phyloP scores from a whole-genome alignment of 2,888 invertebrate genomes.

The Monopis laevigella region DNA sequence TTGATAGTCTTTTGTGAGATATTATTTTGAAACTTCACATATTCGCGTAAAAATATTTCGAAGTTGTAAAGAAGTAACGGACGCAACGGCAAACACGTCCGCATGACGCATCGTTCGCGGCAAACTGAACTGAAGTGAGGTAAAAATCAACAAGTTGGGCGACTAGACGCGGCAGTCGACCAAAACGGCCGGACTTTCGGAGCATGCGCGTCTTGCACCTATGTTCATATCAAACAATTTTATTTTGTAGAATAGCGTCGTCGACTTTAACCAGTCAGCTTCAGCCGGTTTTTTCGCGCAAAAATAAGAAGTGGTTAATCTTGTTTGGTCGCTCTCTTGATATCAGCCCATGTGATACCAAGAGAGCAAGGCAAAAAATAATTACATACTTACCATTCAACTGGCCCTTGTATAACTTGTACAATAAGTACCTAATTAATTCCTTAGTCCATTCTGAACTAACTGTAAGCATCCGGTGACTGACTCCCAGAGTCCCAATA shows the following conservation, averaged over 20 bases:
- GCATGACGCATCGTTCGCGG: constrained; percentile 54
- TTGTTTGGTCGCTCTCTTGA: neutral
- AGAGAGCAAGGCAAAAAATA: too few relatives aligned
- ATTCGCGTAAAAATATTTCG: constrained; percentile 59
- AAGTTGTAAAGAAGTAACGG: constrained; percentile 48
- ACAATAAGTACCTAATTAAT: too few relatives aligned
- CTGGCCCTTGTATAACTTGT: too few relatives aligned
- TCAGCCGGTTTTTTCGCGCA: constrained; percentile 14
- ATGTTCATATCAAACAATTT: constrained; percentile 36
- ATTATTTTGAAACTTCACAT: constrained; percentile 58
- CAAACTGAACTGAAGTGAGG: constrained; percentile 57
- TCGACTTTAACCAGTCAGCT: neutral
- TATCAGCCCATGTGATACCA: too few relatives aligned
- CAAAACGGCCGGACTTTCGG: constrained; percentile 29
- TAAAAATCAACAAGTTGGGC: constrained; percentile 64
- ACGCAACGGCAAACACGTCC: constrained; percentile 44
- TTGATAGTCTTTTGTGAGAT: constrained; percentile 40
- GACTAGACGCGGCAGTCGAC: constrained; percentile 23
- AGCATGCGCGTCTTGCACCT: constrained; percentile 55
- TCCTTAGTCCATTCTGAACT: too few relatives aligned
- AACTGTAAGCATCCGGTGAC: too few relatives aligned
- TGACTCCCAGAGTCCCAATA: too few relatives aligned
- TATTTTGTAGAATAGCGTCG: neutral
- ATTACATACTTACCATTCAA: too few relatives aligned
- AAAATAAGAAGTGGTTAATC: constrained; percentile 8